Conservation (phyloP, 2,797 vertebrate genomes). For the Microctenopoma steveboyesi region DNA sequence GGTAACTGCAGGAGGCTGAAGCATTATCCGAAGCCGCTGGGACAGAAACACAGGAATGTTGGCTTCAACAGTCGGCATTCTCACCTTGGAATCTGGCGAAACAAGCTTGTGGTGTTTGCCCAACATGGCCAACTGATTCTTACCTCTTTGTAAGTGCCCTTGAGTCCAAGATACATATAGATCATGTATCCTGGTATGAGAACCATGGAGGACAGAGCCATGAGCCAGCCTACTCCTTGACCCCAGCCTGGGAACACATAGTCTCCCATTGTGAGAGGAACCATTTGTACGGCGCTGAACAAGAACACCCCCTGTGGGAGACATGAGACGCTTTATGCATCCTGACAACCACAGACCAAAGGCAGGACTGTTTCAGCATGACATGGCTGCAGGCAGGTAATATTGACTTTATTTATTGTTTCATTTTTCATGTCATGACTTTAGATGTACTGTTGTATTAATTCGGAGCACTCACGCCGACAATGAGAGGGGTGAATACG, state of each 20-base stretch:
- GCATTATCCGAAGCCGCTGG: constrained; percentile 96
- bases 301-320: constrained; percentile 93
- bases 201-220: constrained; percentile 97
- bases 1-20: constrained; percentile 89
- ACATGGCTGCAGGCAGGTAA: constrained; percentile 58
- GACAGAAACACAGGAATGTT: constrained; percentile 14
- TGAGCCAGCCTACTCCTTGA: constrained; percentile 98
- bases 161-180: constrained; percentile 95
- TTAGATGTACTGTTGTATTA: constrained; percentile 57
- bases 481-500: constrained; percentile 96
- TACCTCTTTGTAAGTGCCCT: constrained; percentile 98
- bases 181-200: constrained; percentile 98
- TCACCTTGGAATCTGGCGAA: neutral
- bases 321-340: constrained; percentile 74
- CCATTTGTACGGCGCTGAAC: constrained; percentile 98
- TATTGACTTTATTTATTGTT: constrained; percentile 76
- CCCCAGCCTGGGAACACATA: constrained; percentile 98
- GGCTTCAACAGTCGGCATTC: neutral
- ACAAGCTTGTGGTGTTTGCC: neutral
- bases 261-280: constrained; percentile 94
- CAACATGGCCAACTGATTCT: constrained; percentile 27
- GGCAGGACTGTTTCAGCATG: constrained; percentile 42
- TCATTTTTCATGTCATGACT: constrained; percentile 65
- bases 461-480: constrained; percentile 87
- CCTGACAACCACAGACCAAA: constrained; percentile 62